phyloP scores from a whole-genome alignment of 2,888 invertebrate species.

The Acanthococcus lagerstroemiae region DNA sequence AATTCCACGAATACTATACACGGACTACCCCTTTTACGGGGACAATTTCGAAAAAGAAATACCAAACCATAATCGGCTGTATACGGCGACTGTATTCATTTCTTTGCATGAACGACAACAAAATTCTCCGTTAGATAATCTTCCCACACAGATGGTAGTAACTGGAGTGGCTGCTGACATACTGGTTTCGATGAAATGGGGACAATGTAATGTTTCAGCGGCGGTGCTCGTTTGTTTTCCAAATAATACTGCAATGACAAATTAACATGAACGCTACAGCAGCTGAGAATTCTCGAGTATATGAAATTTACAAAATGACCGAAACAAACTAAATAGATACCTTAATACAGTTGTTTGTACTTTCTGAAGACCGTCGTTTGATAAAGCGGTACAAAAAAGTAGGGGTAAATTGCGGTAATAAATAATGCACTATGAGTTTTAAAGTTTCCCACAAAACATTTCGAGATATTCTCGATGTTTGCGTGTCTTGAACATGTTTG shows the following conservation, averaged over 20 bases:
- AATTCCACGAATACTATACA: no score
- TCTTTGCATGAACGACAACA: no score
- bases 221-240: conserved; percentile 4
- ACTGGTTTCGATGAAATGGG: conserved; percentile 1
- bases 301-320: not conserved
- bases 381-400: not conserved
- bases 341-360: not conserved
- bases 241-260: conserved; percentile 11
- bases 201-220: conserved; percentile 10
- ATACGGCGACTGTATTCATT: no score
- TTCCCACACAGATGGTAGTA: conserved; percentile 8
- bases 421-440: not conserved
- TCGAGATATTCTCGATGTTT: not conserved
- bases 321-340: not conserved
- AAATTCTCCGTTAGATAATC: conserved; percentile 10
- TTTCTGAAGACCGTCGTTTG: not conserved
- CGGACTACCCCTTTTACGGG: no score
- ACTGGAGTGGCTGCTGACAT: conserved; percentile 2
- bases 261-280: not conserved
- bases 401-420: conserved; percentile 3
- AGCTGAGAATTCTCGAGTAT: not conserved
- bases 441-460: not conserved
- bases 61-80: no score
- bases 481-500: not conserved
- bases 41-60: no score